Evolutionary conservation across 2,888 invertebrate species (phyloP).

Genomic region (Galerucella calmariensis): DNA sequence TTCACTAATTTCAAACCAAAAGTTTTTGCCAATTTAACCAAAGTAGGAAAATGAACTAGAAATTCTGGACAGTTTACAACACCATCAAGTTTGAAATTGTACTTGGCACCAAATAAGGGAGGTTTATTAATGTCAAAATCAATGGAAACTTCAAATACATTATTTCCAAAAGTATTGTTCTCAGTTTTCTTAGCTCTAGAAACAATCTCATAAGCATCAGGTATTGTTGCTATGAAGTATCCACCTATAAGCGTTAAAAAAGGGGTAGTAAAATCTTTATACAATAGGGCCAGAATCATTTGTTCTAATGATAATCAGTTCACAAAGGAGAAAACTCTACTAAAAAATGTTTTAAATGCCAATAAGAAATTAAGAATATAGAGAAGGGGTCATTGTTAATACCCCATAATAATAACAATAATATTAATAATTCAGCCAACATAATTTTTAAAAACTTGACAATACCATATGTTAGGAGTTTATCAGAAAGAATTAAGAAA

Average conservation of each 20-base stretch:
- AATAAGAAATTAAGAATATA: too few relatives aligned
- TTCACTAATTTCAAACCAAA: slow-evolving; percentile 77
- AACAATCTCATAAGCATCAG: slow-evolving; percentile 93
- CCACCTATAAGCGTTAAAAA: not conserved
- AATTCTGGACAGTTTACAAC: slow-evolving; percentile 99
- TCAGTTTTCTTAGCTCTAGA: slow-evolving; percentile 73
- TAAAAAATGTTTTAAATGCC: too few relatives aligned
- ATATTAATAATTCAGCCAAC: too few relatives aligned
- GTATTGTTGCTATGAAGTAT: slow-evolving; percentile 93
- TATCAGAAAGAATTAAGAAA: too few relatives aligned
- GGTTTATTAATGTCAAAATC: slow-evolving; percentile 74
- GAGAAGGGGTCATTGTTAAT: too few relatives aligned
- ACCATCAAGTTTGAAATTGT: slow-evolving; percentile 94
- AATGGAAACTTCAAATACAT: slow-evolving; percentile 80
- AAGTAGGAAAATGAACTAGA: slow-evolving; percentile 90
- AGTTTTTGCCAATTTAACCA: slow-evolving; percentile 78
- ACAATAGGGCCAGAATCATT: too few relatives aligned
- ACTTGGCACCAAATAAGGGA: slow-evolving; percentile 94
- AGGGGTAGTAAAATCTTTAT: too few relatives aligned
- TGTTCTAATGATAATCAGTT: too few relatives aligned
- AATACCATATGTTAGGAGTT: too few relatives aligned
- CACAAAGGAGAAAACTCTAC: too few relatives aligned
- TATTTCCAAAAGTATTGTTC: slow-evolving; percentile 78
- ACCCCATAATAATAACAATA: too few relatives aligned
- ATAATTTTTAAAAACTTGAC: too few relatives aligned